phyloP scores from a whole-genome alignment of 2,113 vertebrate genomes.

The Microcebus jonahi region DNA sequence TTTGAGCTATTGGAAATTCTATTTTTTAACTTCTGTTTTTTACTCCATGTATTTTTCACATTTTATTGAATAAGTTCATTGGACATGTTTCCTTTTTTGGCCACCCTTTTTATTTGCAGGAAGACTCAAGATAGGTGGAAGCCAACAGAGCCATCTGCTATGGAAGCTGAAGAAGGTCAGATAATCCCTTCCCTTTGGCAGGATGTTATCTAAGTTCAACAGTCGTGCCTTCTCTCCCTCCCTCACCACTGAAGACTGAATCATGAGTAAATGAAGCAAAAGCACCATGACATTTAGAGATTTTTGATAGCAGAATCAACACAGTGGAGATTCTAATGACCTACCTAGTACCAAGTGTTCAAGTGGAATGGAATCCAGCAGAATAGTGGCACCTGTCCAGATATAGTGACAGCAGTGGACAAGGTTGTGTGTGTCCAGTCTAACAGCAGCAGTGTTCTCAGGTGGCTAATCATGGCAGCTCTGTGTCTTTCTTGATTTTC shows the following conservation, averaged over 20 bases:
- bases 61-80: neutral
- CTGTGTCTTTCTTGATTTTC: neutral
- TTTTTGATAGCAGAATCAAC: neutral
- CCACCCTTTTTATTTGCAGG: neutral
- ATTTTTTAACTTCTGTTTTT: neutral
- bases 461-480: neutral
- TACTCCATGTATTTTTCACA: neutral
- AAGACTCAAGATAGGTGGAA: conserved; percentile 19
- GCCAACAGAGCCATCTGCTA: conserved; percentile 42
- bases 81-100: neutral
- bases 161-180: neutral
- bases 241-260: neutral
- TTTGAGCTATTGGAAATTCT: neutral
- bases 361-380: neutral
- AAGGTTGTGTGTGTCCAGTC: accelerated
- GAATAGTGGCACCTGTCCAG: neutral
- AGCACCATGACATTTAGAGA: neutral
- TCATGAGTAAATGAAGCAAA: conserved; percentile 49
- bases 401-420: accelerated
- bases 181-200: conserved; percentile 23
- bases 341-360: neutral
- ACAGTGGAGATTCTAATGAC: too few relatives aligned
- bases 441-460: neutral
- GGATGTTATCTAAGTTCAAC: neutral
- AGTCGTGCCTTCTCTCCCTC: neutral